A percentile compares a stretch with the other conserved stretches of the same genome.
Conservation (phyloP, 2,888 invertebrate genomes). For the Dryocosmus kuriphilus region DNA sequence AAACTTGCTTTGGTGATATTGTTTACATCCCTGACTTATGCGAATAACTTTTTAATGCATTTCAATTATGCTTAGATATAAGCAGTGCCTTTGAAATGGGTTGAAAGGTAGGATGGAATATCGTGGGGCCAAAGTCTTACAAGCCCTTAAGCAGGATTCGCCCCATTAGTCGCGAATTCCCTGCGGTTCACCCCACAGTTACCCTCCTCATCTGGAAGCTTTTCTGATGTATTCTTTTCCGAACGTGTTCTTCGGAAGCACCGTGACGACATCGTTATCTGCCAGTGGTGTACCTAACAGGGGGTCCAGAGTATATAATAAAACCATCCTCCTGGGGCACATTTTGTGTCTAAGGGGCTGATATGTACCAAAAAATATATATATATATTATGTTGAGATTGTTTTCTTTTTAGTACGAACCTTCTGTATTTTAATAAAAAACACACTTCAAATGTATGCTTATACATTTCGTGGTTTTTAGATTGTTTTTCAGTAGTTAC, state of each 20-base stretch:
- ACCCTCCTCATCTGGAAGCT: slow-evolving; percentile 7
- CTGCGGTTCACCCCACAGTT: slow-evolving; percentile 41
- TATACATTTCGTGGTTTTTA: too few relatives aligned
- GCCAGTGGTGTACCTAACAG: slow-evolving; percentile 32
- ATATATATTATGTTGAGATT: background rate
- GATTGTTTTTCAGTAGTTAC: background rate
- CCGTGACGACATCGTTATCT: slow-evolving; percentile 40
- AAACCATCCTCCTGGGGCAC: slow-evolving; percentile 25
- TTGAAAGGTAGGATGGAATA: slow-evolving; percentile 16
- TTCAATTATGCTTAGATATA: slow-evolving; percentile 7
- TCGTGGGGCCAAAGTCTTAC: slow-evolving; percentile 30
- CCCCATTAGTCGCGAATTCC: slow-evolving; percentile 54
- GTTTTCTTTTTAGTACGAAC: background rate
- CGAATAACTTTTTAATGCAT: slow-evolving; percentile 24
- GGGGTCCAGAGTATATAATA: slow-evolving; percentile 30
- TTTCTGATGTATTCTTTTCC: slow-evolving; percentile 33
- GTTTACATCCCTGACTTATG: background rate
- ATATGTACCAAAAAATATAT: background rate
- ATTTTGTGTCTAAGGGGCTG: slow-evolving; percentile 22
- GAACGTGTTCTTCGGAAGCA: slow-evolving; percentile 35
- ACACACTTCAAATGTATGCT: too few relatives aligned
- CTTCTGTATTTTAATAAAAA: background rate
- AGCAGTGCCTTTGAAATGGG: slow-evolving; percentile 12
- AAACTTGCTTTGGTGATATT: background rate
- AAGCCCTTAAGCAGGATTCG: slow-evolving; percentile 57